These are phyloP conservation scores for Diceros bicornis DNA, from an alignment of 2,797 vertebrate species.

Conservation along the genomic window DNA sequence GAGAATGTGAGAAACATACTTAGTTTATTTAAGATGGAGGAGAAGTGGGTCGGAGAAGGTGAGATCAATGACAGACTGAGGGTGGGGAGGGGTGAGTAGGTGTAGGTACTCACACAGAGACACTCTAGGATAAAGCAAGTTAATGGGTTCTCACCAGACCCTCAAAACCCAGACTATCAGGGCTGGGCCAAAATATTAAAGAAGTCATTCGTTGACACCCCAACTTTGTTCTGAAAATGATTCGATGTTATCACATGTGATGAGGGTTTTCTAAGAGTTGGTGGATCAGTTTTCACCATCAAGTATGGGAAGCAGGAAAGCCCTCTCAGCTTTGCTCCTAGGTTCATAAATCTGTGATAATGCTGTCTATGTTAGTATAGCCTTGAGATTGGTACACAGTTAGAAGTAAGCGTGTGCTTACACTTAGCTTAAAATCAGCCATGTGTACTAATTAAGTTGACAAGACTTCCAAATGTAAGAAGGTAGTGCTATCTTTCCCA, in stretches of 20 bases:
- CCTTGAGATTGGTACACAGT: background rate
- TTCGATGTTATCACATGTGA: background rate
- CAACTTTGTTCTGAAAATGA: background rate
- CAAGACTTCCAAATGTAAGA: background rate
- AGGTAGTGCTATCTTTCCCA: background rate
- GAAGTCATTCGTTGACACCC: background rate
- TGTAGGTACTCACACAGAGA: background rate
- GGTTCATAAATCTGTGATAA: no score
- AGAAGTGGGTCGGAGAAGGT: background rate
- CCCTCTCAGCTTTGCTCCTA: fast-evolving
- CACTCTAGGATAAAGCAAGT: background rate
- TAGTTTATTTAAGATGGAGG: background rate
- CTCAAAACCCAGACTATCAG: background rate
- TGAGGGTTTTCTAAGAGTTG: background rate
- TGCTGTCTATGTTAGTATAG: background rate
- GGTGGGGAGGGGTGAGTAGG: background rate
- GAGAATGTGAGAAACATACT: background rate
- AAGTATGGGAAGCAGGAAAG: background rate
- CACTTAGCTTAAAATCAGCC: background rate
- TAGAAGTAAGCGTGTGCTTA: background rate
- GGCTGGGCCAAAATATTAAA: background rate
- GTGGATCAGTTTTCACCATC: background rate
- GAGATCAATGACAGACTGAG: no score
- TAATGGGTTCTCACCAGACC: background rate
- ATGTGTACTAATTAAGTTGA: background rate